Evolutionary conservation across 2,797 vertebrate species (phyloP), one percentile per base, ranked within the genome.

Genomic region (Poecilia wingei): DNA sequence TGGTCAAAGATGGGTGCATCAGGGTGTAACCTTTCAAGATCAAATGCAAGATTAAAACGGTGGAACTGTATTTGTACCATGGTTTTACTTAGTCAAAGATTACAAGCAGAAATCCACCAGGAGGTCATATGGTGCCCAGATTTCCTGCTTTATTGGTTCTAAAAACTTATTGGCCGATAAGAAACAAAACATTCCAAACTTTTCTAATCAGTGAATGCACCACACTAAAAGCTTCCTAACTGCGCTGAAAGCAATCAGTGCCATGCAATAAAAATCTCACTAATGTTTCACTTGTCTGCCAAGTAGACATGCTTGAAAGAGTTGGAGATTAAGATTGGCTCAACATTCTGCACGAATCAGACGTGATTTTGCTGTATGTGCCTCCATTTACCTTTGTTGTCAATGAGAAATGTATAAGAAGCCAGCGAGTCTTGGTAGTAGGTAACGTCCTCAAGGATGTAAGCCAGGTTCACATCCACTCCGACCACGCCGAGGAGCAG

Each of bases 381-480:
- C 46, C 12, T 16, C 0, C 9, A 57, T 16, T 47, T 87, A 99
- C 98, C 98, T 98, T 99, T 99, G 92, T 99, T 98, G 93, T 99
- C 98, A 36, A 99, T 99, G 84, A 99, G 98, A 92, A 99, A 99
- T 1, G 98, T 99, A 93, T 99, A 99, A 14, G 98, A 99, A 6
- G 98, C 98, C 95, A 99, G 91, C 0, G 98, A 99, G 91, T 99
- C 98, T 85, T 99, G 98, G 86, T 99, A 99, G 90, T 99, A 99
- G 1, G 98, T 99, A 89, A 99, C 98, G 1, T 99, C 98, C 92
- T 99, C 98, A 74, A 99, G 92, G 90, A 99, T 99, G 79, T 99
- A 99, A 0, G 98, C 98, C 39, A 99, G 95, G 77, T 99, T 99
- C 82, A 99, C 98, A 1, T 99, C 98, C 16, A 99, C 98, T 7